Evolutionary conservation across 2,797 vertebrate species (phyloP).

Genomic region (Phrynocephalus forsythii): DNA sequence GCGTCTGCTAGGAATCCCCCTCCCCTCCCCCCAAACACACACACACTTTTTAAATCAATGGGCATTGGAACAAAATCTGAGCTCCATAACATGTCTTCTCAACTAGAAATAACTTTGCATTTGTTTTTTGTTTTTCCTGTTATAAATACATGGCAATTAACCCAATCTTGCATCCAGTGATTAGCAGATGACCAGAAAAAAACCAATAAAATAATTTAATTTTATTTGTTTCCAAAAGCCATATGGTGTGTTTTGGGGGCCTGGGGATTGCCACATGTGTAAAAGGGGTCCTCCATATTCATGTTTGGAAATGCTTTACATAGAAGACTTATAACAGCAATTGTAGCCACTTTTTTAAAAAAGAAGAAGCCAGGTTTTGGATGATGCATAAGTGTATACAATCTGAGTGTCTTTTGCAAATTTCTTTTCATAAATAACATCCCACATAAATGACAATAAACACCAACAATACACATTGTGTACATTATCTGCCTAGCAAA

Average conservation of each 20-base stretch:
- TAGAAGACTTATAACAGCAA: background rate
- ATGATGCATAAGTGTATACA: background rate
- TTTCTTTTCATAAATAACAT: background rate
- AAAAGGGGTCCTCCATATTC: background rate
- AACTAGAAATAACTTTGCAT: conserved; percentile 10
- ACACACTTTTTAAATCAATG: background rate
- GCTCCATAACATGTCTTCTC: background rate
- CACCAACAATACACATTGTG: background rate
- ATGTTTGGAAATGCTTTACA: background rate
- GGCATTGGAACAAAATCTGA: background rate
- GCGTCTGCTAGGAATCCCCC: background rate
- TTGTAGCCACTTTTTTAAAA: background rate
- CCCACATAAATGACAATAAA: background rate
- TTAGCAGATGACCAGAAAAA: background rate
- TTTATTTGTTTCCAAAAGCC: background rate
- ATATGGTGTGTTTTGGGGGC: background rate
- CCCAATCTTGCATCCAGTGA: background rate
- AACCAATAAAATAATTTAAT: background rate
- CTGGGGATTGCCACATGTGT: background rate
- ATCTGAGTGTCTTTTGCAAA: background rate
- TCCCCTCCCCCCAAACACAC: background rate
- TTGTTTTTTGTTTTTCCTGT: background rate
- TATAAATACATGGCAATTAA: background rate
- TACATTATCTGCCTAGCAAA: background rate
- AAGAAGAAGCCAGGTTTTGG: background rate